Conservation (phyloP, 2,888 invertebrate genomes). For the Lithophane semibrunnea region DNA sequence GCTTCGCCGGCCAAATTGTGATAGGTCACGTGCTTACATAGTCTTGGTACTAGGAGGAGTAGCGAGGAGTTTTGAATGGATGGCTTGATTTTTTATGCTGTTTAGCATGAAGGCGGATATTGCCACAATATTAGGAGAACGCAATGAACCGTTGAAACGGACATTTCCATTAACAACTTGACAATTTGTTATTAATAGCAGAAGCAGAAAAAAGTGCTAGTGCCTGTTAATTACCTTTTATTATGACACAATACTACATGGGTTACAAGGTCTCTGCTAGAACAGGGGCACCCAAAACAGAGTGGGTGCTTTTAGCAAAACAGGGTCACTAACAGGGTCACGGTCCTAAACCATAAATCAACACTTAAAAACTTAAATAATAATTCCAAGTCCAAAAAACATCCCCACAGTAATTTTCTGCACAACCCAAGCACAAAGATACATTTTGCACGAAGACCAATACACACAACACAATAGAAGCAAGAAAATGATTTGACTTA, state of each 20-base stretch:
- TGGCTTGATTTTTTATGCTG: not conserved
- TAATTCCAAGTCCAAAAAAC: not conserved
- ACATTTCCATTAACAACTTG: not conserved
- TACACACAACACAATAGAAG: constrained; percentile 22
- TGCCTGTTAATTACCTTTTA: not conserved
- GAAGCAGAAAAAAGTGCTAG: not conserved
- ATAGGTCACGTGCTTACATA: constrained; percentile 56
- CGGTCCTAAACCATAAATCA: not conserved
- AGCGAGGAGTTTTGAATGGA: constrained; percentile 25
- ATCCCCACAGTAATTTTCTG: not conserved
- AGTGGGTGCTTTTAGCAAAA: too few species aligned
- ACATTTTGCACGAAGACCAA: constrained; percentile 15
- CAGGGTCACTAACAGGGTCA: not conserved
- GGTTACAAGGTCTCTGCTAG: too few species aligned
- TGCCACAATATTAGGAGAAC: not conserved
- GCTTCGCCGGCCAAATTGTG: constrained; percentile 56
- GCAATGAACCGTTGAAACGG: not conserved
- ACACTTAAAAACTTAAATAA: not conserved
- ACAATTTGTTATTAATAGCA: not conserved
- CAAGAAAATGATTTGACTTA: constrained; percentile 54
- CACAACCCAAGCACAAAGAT: constrained; percentile 9
- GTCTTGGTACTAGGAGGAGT: constrained; percentile 19
- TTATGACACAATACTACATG: too few species aligned
- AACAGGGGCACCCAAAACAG: too few species aligned
- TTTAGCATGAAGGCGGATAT: not conserved